A percentile compares a stretch with the other conserved stretches of the same genome.
Evolutionary conservation across 2,113 vertebrate species (phyloP).

Genomic region (Salvelinus namaycush): DNA sequence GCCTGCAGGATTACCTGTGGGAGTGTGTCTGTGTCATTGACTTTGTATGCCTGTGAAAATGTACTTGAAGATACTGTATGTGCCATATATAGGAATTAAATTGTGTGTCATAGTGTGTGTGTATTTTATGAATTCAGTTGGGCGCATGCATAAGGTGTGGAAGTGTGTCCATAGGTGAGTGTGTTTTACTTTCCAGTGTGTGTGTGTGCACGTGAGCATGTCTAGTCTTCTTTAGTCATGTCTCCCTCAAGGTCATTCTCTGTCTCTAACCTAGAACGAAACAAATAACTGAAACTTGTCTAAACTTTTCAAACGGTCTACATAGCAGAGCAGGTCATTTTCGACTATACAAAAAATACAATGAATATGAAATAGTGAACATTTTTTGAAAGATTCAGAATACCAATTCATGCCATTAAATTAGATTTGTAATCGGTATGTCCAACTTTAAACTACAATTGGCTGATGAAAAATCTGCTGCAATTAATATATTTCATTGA

Average conservation of each 20-base stretch:
- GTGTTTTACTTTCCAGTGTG: neutral
- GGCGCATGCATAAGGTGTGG: neutral
- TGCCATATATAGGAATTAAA: too few species aligned
- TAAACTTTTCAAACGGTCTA: conserved; percentile 16
- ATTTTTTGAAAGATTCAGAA: too few species aligned
- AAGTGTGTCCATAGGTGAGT: neutral
- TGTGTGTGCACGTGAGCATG: neutral
- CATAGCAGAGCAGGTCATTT: neutral
- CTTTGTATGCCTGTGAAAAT: neutral
- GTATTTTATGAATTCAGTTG: neutral
- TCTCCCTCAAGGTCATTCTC: neutral
- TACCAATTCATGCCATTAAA: neutral
- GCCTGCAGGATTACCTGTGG: conserved; percentile 28
- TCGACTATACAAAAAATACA: neutral
- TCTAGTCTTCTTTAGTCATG: conserved; percentile 1
- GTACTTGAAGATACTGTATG: too few species aligned
- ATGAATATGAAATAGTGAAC: too few species aligned
- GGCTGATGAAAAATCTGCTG: too few species aligned
- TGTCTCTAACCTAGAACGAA: conserved; percentile 13
- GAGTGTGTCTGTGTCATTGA: conserved; percentile 19
- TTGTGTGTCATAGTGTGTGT: neutral
- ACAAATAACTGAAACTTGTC: neutral
- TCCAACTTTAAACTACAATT: too few species aligned
- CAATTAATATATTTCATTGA: too few species aligned
- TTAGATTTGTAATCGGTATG: too few species aligned